These are phyloP conservation scores for Macroteleia sp. DNA, from an alignment of 2,888 invertebrate genomes.

Conservation along the genomic window DNA sequence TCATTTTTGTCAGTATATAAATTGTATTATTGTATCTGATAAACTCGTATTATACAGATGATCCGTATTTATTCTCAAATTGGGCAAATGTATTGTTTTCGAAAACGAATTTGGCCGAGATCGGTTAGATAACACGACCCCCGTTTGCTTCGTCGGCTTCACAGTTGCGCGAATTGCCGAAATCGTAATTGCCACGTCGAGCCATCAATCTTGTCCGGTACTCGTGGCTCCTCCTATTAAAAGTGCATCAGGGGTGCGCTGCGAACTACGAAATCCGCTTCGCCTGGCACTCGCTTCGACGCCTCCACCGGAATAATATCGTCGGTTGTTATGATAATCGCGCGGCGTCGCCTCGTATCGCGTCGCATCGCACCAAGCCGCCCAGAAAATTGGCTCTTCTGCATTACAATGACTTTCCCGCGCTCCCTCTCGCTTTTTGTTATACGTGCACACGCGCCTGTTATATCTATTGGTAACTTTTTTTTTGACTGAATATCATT, in stretches of 20 bases:
- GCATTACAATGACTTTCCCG: constrained; percentile 83
- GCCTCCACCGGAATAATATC: constrained; percentile 80
- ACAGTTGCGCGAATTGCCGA: constrained; percentile 37
- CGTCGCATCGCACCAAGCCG: constrained; percentile 83
- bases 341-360: constrained; percentile 80
- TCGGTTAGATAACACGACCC: constrained; percentile 44
- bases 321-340: constrained; percentile 84
- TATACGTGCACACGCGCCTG: constrained; percentile 45
- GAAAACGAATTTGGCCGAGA: constrained; percentile 3
- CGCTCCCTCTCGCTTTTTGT: constrained; percentile 66
- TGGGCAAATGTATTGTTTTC: constrained; percentile 38
- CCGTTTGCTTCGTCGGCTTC: neutral
- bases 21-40: too few relatives aligned
- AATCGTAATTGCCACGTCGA: constrained; percentile 69
- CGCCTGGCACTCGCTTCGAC: constrained; percentile 65
- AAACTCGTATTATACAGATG: too few relatives aligned
- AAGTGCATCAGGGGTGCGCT: constrained; percentile 79
- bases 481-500: constrained; percentile 23
- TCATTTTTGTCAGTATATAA: too few relatives aligned
- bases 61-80: constrained; percentile 33
- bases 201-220: constrained; percentile 80
- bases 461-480: constrained; percentile 17
- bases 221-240: constrained; percentile 79
- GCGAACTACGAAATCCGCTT: constrained; percentile 65
- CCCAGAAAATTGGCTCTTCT: constrained; percentile 84